Base-by-base conservation (phyloP, 2,888 invertebrate species). In the Mesopsocus fuscifrons region DNA sequence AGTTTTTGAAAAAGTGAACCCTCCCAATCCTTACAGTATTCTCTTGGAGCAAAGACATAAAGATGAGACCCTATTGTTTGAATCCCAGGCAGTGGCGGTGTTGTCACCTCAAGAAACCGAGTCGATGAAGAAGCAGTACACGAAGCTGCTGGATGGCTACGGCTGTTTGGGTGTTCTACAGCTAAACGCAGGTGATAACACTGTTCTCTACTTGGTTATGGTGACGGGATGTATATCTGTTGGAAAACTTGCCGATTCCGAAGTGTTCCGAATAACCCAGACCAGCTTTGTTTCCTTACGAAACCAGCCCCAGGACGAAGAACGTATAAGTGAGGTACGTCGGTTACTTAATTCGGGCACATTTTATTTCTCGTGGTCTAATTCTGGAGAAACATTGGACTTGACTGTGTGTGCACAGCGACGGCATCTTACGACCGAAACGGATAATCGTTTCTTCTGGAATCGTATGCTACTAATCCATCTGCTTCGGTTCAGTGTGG, bases 391-490 rank as follows among this genome's bases (percentile, higher is more conserved):
- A 48, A 68, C 77, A 40, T 76, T 92, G 57, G 97, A 98, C 67
- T 73, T 98, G 46, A 97, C 94, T 11, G 64, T 95, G 44, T 94
- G 92, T 61, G 85, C 89, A 42, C 97, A 97, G 65, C 73, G 89
- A 51, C 74, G 83, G 54, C 74, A 77, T 50, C 80, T 79, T 58
- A 82, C 82, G 8, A 71, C 67, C 13, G 71, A 70, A 51, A 81
- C 91, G 35, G 97, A 98, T 63, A 89, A 92, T 57, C 72, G 95
- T 57, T 98, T 98, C 62, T 97, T 98, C 60, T 98, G 97, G 81
- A 98, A 98, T 61, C 77, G 94, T 53, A 91, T 88, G 68, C 67
- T 98, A 49, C 89, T 91, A 59, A 82, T 94, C 48, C 91, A 92
- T 63, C 67, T 97, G 51, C 74, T 92, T 53, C 72, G 91, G 51